Base-by-base conservation (phyloP, 1,140 invertebrate genomes). In the Atopsyche davidsoni region DNA sequence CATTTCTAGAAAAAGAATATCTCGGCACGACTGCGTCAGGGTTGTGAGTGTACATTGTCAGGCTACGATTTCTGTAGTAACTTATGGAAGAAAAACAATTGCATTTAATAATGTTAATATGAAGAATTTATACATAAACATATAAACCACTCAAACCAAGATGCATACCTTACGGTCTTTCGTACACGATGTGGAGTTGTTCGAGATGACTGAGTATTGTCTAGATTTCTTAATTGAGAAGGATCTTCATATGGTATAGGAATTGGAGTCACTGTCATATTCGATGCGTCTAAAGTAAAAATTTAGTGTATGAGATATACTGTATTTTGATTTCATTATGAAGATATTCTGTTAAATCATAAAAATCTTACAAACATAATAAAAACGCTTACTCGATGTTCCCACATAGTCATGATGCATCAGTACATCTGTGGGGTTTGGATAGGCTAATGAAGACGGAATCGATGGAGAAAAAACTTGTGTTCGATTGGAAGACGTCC, bases 371-470 rank as follows among this genome's bases (percentile, higher is more conserved):
- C 24, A n/a, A 28, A 28, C n/a, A n/a, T 28, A 7, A 7, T 28
- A n/a, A n/a, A 28, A 28, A n/a, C 6, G n/a, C n/a, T 6, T 10
- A 44, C 41, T 51, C 25, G 40, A 36, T 7, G 34, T 36, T n/a
- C 48, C 48, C 19, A 44, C 40, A 28, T 51, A 51, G 22, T 51
- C 48, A 38, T 51, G 48, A 28, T 51, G 48, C 41, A 44, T 51
- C 13, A 51, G 16, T 7, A 51, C 48, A 31, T 51, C 48, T 19
- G 40, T 38, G n/a, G 48, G 48, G 34, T 51, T 51, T 23, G 48
- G 48, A 21, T 44, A 31, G 16, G n/a, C 17, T 39, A 1, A 32
- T 22, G 2, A 41, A 44, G 9, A 38, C 28, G 14, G 39, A 41
- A 10, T 44, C 22, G 13, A 32, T n/a, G 24, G 24, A 18, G 48